A percentile compares a stretch with the other conserved stretches of the same genome.
Evolutionary conservation across 2,797 vertebrate genomes (phyloP).

Genomic region (Sorex maritimensis): DNA sequence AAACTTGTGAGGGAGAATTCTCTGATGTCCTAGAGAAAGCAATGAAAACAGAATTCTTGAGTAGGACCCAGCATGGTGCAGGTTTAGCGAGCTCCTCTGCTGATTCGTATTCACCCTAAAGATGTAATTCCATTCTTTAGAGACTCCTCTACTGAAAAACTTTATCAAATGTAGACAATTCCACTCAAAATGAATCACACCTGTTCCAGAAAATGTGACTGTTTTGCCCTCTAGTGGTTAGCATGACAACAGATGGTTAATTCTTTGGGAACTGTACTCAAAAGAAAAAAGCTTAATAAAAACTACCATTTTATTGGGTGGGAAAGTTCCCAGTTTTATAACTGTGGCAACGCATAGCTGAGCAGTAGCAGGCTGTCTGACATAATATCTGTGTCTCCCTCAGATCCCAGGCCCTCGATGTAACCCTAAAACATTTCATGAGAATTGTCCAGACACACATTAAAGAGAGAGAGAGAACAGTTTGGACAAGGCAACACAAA

Average conservation of each 20-base stretch:
- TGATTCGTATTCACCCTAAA: constrained; percentile 28
- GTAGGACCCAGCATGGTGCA: neutral
- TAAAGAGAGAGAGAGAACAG: constrained; percentile 59
- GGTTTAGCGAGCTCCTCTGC: constrained; percentile 52
- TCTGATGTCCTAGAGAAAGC: neutral
- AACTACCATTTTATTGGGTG: constrained; percentile 66
- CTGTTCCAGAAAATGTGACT: constrained; percentile 56
- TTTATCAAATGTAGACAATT: constrained; percentile 17
- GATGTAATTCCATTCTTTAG: constrained; percentile 31
- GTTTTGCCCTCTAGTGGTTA: constrained; percentile 69
- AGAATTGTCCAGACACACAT: constrained; percentile 73
- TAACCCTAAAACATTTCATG: constrained; percentile 60
- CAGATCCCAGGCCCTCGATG: constrained; percentile 33
- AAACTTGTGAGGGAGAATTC: constrained; percentile 26
- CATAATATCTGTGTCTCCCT: constrained; percentile 65
- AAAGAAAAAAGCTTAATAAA: constrained; percentile 47
- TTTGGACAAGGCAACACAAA: constrained; percentile 71
- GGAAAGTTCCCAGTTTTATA: constrained; percentile 60
- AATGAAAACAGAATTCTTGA: constrained; percentile 6
- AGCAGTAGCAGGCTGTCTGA: constrained; percentile 63
- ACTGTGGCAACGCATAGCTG: constrained; percentile 2
- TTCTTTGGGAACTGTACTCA: constrained; percentile 53
- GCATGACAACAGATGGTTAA: constrained; percentile 32
- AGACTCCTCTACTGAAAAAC: constrained; percentile 42
- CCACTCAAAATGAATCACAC: constrained; percentile 43